These are phyloP conservation scores for Leuciscus waleckii DNA, from an alignment of 2,797 vertebrate species.

Conservation along the genomic window DNA sequence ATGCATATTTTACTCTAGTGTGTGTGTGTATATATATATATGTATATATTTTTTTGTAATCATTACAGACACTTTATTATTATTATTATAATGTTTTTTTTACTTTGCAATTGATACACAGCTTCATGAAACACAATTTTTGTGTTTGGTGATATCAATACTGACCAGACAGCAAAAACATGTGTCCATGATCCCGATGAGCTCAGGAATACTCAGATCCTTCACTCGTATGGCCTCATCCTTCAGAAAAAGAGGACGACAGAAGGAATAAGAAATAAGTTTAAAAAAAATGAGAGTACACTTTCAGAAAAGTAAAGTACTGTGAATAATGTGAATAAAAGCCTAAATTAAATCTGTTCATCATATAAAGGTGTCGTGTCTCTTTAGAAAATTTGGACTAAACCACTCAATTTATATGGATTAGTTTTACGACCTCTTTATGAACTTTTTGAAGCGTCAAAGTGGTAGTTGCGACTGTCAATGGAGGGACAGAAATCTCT, in stretches of 20 bases:
- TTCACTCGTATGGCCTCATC: constrained; percentile 95
- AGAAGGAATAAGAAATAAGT: not conserved
- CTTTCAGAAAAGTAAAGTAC: too few species aligned
- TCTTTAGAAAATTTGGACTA: too few species aligned
- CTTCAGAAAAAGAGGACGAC: constrained; percentile 70
- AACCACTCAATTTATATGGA: too few species aligned
- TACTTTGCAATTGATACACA: not conserved
- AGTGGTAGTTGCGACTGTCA: too few species aligned
- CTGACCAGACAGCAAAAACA: constrained; percentile 98
- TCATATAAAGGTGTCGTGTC: too few species aligned
- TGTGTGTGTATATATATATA: not conserved
- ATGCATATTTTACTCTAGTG: not conserved
- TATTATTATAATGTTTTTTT: not conserved
- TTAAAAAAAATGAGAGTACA: too few species aligned
- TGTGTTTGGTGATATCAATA: constrained; percentile 55
- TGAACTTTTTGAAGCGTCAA: too few species aligned
- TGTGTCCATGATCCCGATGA: constrained; percentile 97
- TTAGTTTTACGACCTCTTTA: too few species aligned
- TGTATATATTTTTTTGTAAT: too few species aligned
- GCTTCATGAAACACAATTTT: not conserved
- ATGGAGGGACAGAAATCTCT: too few species aligned
- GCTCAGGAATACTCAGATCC: constrained; percentile 91
- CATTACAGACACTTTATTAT: not conserved
- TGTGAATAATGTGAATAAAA: too few species aligned
- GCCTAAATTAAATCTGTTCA: too few species aligned